These are phyloP conservation scores for Ciconia maguari DNA, from an alignment of 2,113 vertebrate species.

Conservation along the genomic window DNA sequence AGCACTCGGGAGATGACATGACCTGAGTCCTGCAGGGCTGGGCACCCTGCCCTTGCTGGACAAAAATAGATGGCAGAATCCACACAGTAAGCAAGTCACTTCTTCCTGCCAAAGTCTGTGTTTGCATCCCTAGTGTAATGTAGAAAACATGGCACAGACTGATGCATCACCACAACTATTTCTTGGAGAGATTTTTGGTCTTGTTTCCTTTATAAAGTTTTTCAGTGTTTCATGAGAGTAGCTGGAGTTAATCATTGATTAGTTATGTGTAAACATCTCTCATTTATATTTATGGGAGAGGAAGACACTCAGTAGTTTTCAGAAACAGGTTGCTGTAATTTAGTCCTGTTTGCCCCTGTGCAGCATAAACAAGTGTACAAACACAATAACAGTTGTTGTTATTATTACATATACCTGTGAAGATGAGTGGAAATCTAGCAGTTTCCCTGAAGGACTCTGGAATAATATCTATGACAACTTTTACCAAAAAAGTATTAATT, in stretches of 20 bases:
- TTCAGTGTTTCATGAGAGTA: not conserved
- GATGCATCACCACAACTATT: not conserved
- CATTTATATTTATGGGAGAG: not conserved
- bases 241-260: not conserved
- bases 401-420: not conserved
- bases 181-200: not conserved
- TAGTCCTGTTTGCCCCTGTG: not conserved
- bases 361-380: not conserved
- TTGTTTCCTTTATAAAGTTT: not conserved
- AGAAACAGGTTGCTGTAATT: not conserved
- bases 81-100: not conserved
- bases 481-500: not conserved
- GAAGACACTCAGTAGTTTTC: not conserved
- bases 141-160: not conserved
- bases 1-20: not conserved
- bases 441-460: not conserved
- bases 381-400: not conserved
- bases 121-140: not conserved
- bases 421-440: not conserved
- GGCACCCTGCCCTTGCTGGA: not conserved
- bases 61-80: constrained; percentile 36
- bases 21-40: not conserved
- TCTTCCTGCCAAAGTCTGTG: not conserved
- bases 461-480: not conserved
- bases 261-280: not conserved